Evolutionary conservation across 2,888 invertebrate genomes (phyloP), one percentile per base, ranked within the genome.

Genomic region (Cerastoderma edule): DNA sequence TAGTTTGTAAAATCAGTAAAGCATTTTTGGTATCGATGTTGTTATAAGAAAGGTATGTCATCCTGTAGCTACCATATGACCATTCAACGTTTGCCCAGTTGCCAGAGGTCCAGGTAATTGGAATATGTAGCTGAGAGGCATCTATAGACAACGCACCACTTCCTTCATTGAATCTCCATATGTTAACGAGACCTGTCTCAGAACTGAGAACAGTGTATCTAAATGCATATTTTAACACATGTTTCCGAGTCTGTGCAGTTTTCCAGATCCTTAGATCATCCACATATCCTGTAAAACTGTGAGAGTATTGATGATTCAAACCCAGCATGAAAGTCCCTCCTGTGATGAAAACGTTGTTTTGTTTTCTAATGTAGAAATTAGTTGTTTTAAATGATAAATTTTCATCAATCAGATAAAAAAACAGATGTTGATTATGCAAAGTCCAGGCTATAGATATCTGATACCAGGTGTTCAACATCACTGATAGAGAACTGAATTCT

Each of bases 221-320:
- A 68, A 82, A 87, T 13, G 84, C 84, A 39, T 70, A 71, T 19
- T n/a, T 60, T 4, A 78, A 54, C 4, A 88, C 78, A 46, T 82
- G 75, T 22, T 78, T 35, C 4, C 78, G 27, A 48, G 57, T 67
- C 54, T 80, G 39, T 10, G 72, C 54, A 48, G 66, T 71, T 56
- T 84, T 86, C 87, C 88, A 89, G 8, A 89, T 66, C 56, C 81
- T 76, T 39, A 89, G 68, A 32, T 87, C 87, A 60, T 87, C 87
- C 30, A 88, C 65, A 27, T 69, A 67, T 27, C 87, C 88, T 32
- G 64, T 35, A 35, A 85, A 83, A 35, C 67, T 71, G 85, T 85
- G 69, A 16, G 68, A 56, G 22, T 67, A 64, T 10, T 72, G 65
- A 24, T 80, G 77, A 73, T 82, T 84, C 35, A 84, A 76, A 13